Evolutionary conservation across 2,113 vertebrate genomes (phyloP).

Genomic region (Prunella himalayana): DNA sequence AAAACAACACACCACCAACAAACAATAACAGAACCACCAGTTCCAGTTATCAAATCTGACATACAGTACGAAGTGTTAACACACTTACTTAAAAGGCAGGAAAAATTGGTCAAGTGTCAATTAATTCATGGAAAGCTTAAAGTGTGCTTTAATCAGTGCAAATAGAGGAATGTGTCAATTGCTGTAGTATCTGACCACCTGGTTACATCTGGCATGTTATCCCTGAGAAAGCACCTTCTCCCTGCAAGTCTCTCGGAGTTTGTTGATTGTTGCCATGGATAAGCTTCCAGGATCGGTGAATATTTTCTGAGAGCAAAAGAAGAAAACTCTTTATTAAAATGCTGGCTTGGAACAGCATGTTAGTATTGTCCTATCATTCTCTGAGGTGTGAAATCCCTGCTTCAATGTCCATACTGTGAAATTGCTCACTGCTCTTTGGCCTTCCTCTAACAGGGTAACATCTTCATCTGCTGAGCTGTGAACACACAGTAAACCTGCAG

Average conservation of each 20-base stretch:
- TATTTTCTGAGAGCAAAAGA: conserved; percentile 78
- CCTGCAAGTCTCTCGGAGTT: conserved; percentile 81
- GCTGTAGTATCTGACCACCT: background rate
- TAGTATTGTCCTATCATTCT: background rate
- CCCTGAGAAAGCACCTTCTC: conserved; percentile 74
- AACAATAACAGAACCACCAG: background rate
- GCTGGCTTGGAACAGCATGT: background rate
- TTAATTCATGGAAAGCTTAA: conserved; percentile 43
- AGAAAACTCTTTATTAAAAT: background rate
- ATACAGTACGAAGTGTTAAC: conserved; percentile 25
- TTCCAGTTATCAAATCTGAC: background rate
- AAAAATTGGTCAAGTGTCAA: conserved; percentile 46
- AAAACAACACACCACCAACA: background rate
- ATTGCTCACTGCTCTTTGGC: background rate
- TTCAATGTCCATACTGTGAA: background rate
- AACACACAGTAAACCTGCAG: background rate
- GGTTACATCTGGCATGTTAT: background rate
- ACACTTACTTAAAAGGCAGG: conserved; percentile 35
- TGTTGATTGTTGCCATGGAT: conserved; percentile 79
- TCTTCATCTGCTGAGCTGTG: background rate
- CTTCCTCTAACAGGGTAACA: background rate
- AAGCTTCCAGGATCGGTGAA: conserved; percentile 89
- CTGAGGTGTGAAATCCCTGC: background rate
- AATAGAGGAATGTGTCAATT: conserved; percentile 63
- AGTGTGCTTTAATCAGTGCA: conserved; percentile 52